A percentile compares a stretch with the other conserved stretches of the same genome.
Conservation (phyloP, 2,797 vertebrate genomes). For the Myotis planiceps region DNA sequence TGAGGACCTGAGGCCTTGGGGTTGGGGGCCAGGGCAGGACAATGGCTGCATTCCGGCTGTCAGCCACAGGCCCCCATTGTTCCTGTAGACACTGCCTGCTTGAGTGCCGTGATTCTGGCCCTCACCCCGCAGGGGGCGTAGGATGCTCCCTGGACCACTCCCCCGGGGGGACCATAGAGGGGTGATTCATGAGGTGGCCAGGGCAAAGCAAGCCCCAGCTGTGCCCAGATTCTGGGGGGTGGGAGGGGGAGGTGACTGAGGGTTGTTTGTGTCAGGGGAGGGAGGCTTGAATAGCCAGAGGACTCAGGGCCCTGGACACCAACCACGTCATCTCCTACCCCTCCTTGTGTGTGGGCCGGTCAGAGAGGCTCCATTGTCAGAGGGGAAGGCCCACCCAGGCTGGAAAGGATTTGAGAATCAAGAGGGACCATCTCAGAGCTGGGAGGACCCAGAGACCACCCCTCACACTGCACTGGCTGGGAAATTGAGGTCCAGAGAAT, state of each 20-base stretch:
- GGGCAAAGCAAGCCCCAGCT: conserved; percentile 91
- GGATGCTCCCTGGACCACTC: conserved; percentile 80
- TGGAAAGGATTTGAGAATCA: conserved; percentile 63
- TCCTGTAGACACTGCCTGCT: conserved; percentile 84
- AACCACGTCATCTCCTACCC: conserved; percentile 81
- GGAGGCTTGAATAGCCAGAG: conserved; percentile 84
- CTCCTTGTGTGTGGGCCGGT: conserved; percentile 78
- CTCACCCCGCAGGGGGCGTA: conserved; percentile 73
- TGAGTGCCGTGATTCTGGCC: conserved; percentile 89
- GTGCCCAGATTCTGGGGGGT: conserved; percentile 84
- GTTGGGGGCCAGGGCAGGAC: conserved; percentile 81
- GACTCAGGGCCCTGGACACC: conserved; percentile 84
- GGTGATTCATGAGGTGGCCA: conserved; percentile 93
- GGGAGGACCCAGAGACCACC: not conserved
- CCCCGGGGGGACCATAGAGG: conserved; percentile 89
- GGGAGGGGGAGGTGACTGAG: conserved; percentile 82
- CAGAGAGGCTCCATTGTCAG: conserved; percentile 84
- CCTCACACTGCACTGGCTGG: not conserved
- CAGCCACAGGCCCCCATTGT: conserved; percentile 93
- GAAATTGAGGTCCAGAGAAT: not conserved
- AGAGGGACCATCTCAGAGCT: conserved; percentile 30
- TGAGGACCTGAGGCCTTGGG: conserved; percentile 76
- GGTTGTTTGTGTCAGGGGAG: conserved; percentile 86
- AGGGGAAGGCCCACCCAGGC: conserved; percentile 75
- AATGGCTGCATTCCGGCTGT: conserved; percentile 84